These are phyloP conservation scores for Orestias chungarensis DNA, from an alignment of 2,797 vertebrate species.

Conservation along the genomic window DNA sequence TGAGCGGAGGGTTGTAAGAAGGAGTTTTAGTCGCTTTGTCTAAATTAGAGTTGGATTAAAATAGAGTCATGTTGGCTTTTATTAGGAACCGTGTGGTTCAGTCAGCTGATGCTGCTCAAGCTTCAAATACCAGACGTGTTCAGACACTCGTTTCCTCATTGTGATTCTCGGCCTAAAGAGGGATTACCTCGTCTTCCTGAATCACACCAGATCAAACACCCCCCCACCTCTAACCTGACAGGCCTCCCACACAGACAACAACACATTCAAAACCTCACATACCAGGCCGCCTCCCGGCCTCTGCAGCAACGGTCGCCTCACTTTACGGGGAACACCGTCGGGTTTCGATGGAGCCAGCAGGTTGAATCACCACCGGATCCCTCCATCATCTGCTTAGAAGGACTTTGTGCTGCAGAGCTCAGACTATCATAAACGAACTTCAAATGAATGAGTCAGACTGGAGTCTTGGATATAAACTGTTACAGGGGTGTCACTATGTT, in stretches of 20 bases:
- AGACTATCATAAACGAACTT: neutral
- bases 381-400: neutral
- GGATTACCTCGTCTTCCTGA: constrained; percentile 46
- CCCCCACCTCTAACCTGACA: neutral
- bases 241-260: neutral
- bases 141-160: neutral
- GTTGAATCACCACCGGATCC: neutral
- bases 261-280: constrained; percentile 7
- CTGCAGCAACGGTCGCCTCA: neutral
- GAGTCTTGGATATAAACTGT: too few relatives aligned
- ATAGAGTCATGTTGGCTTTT: neutral
- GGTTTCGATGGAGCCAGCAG: neutral
- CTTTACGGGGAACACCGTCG: neutral
- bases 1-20: neutral
- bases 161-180: constrained; percentile 16
- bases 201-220: constrained; percentile 25
- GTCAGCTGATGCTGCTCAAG: neutral
- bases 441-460: neutral
- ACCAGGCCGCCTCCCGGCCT: neutral
- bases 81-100: neutral
- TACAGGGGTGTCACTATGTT: too few relatives aligned
- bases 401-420: neutral
- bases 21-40: neutral
- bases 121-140: constrained; percentile 7
- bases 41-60: neutral